Evolutionary conservation across 2,888 invertebrate genomes (phyloP).

Genomic region (Drosophila niveifrons): DNA sequence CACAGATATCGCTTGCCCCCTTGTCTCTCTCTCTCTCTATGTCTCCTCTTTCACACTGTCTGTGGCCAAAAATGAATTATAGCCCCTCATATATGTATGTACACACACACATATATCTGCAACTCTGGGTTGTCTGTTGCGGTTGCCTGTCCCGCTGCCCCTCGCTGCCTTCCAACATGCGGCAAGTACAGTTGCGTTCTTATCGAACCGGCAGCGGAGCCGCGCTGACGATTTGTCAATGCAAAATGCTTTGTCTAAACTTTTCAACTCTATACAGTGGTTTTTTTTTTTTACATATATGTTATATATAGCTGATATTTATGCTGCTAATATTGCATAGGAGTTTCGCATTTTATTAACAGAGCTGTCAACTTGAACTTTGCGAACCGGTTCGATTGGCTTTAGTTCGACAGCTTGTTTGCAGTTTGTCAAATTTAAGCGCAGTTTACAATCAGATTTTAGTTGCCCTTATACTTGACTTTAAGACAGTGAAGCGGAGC

Average conservation of each 20-base stretch:
- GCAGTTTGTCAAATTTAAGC: too few species aligned
- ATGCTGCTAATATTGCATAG: background rate
- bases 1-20: constrained; percentile 48
- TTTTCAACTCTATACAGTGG: background rate
- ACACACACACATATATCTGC: background rate
- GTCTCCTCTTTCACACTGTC: constrained; percentile 7
- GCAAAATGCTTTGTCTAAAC: background rate
- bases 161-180: constrained; percentile 20
- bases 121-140: constrained; percentile 14
- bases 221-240: constrained; percentile 24
- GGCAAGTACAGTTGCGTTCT: constrained; percentile 22
- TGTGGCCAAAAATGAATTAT: constrained; percentile 47
- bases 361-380: background rate
- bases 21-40: background rate
- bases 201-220: constrained; percentile 9
- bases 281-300: background rate
- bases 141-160: constrained; percentile 15
- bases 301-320: too few species aligned
- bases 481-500: too few species aligned
- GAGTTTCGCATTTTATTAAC: background rate
- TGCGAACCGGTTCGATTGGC: background rate
- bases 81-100: constrained; percentile 1
- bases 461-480: too few species aligned
- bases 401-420: background rate
- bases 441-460: too few species aligned